Evolutionary conservation across 2,113 vertebrate genomes (phyloP), one percentile per base, ranked within the genome.

Genomic region (Varanus salvator): DNA sequence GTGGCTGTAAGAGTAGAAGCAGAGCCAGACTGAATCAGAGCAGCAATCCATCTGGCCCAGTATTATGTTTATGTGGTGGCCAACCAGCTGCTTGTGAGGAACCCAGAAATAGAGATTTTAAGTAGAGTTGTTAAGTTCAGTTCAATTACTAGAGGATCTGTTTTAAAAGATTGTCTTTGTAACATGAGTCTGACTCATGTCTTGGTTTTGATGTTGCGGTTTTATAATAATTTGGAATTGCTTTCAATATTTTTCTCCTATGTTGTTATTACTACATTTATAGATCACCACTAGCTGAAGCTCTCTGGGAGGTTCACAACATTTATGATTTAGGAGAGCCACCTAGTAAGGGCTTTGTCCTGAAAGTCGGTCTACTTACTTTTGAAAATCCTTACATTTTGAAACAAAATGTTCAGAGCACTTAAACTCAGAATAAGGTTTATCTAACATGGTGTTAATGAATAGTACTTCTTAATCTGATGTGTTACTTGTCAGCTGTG

Each of bases 121-220:
- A 44, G 38, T 3, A 44, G 38, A 44, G 1, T 74, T 80, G 64
- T 77, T 66, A 76, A 77, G 87, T 82, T 72, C 86, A 88, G 44
- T 92, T 88, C 0, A 19, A 81, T 80, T 44, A 3, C 8, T 88
- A n/a, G n/a, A 89, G 84, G 78, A 85, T 38, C 31, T 78, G 44
- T 14, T 64, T 80, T 71, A 71, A 85, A 85, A 9, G 15, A 15
- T 19, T 64, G 60, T 64, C 60, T 54, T 81, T 57, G 8, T 31
- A 57, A n/a, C n/a, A 81, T 60, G 52, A 81, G 7, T 17, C 80
- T 81, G 1, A n/a, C n/a, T 31, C 57, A n/a, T 60, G 31, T 54
- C 57, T 81, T 81, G 52, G 31, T 81, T 34, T 1, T 19, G 12
- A 60, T 34, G 31, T 31, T 14, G 15, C 12, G 68, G 11, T 31